phyloP scores from a whole-genome alignment of 2,888 invertebrate species.

The Stegophylla sp. region DNA sequence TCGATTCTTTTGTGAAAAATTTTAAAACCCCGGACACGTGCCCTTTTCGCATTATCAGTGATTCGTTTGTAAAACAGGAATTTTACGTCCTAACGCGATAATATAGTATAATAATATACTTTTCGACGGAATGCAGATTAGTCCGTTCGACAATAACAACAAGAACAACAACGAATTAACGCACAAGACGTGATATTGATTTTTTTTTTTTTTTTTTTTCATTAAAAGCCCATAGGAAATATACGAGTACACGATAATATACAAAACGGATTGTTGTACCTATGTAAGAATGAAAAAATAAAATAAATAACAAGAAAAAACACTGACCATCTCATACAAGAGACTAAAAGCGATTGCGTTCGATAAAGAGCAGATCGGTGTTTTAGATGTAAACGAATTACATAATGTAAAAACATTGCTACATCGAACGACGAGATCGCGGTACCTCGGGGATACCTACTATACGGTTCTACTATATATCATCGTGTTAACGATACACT shows the following conservation, averaged over 20 bases:
- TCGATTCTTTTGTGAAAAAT: too few species aligned
- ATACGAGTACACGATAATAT: neutral
- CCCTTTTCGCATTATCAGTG: too few species aligned
- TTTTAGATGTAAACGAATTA: conserved; percentile 37
- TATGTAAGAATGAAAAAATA: neutral
- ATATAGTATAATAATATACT: too few species aligned
- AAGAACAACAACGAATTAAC: neutral
- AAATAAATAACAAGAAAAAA: neutral
- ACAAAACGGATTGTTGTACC: neutral
- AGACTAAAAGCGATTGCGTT: conserved; percentile 9
- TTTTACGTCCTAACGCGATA: neutral
- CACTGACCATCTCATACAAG: conserved; percentile 10
- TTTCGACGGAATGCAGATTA: conserved; percentile 19
- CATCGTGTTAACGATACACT: neutral
- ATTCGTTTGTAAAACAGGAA: too few species aligned
- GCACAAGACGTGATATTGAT: neutral
- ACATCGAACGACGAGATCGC: neutral
- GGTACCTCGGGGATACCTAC: neutral
- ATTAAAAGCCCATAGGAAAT: neutral
- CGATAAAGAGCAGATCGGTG: conserved; percentile 31
- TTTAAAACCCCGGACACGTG: too few species aligned
- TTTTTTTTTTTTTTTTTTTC: neutral
- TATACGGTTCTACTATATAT: neutral
- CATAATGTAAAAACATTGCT: neutral
- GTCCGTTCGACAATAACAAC: neutral